A percentile compares a stretch with the other conserved stretches of the same genome.
phyloP scores from a whole-genome alignment of 92 coral and sea anemone species.

The Epizoanthus rinbou region DNA sequence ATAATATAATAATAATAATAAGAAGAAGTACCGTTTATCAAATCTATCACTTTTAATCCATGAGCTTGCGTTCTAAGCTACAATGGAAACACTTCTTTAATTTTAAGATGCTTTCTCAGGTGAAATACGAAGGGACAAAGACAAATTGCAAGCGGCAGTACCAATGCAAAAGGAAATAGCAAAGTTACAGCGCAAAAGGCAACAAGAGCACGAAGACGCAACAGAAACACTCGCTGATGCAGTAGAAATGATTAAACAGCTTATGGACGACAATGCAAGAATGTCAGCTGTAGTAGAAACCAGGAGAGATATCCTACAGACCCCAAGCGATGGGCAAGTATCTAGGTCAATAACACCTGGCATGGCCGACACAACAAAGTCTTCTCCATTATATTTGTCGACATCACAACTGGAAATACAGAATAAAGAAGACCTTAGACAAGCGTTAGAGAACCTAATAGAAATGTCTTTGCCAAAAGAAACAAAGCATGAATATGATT shows the following conservation, averaged over 20 bases:
- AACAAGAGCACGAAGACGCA: conserved; percentile 75
- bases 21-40: no score
- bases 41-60: no score
- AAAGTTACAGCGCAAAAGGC: conserved; percentile 72
- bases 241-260: conserved; percentile 61
- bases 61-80: no score
- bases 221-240: conserved; percentile 74
- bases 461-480: conserved; percentile 46
- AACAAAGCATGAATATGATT: conserved; percentile 47
- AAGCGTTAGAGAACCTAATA: conserved; percentile 67
- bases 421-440: conserved; percentile 61
- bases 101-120: not conserved
- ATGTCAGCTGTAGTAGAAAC: not conserved
- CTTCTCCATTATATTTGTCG: not conserved
- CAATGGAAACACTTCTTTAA: no score
- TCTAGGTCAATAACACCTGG: conserved; percentile 11
- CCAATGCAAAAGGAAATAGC: conserved; percentile 82
- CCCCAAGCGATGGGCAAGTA: not conserved
- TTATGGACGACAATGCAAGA: conserved; percentile 33
- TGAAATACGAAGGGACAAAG: conserved; percentile 50
- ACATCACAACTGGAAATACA: conserved; percentile 54
- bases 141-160: conserved; percentile 59
- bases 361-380: not conserved
- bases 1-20: no score
- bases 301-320: not conserved